Conservation (phyloP, 2,797 vertebrate species). For the Peromyscus aztecus region DNA sequence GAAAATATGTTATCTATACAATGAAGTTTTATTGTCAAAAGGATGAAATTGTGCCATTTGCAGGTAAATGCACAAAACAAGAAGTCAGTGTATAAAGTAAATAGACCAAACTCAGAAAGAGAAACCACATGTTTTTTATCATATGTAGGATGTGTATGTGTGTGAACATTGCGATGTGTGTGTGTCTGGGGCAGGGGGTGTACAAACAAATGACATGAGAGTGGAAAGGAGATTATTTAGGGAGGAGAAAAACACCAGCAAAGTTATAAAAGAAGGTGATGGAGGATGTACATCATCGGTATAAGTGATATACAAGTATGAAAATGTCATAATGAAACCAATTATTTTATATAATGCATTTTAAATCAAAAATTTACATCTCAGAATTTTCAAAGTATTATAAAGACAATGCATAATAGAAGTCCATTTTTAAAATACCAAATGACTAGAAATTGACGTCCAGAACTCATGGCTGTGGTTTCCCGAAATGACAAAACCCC, state of each 20-base stretch:
- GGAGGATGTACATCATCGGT: rapidly evolving
- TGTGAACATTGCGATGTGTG: no score
- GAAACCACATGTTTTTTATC: background rate
- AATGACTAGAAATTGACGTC: conserved; percentile 65
- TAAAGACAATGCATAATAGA: conserved; percentile 10
- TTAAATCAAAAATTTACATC: background rate
- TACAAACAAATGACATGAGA: no score
- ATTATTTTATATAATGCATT: background rate
- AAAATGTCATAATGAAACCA: background rate
- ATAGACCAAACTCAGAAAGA: background rate
- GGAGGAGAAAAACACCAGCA: background rate
- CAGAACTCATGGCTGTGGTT: conserved; percentile 64
- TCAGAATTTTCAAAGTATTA: background rate
- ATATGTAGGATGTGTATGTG: background rate
- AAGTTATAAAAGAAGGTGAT: background rate
- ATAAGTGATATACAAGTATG: background rate
- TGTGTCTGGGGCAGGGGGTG: no score
- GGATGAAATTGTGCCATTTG: background rate
- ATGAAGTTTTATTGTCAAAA: background rate
- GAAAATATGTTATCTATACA: background rate
- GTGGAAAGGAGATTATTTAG: background rate
- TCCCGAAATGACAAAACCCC: conserved; percentile 64
- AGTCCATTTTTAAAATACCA: conserved; percentile 28
- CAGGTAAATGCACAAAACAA: background rate
- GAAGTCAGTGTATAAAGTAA: background rate